These are phyloP conservation scores for Tetrapedia diversipes DNA, from an alignment of 2,888 invertebrate genomes.

Conservation along the genomic window DNA sequence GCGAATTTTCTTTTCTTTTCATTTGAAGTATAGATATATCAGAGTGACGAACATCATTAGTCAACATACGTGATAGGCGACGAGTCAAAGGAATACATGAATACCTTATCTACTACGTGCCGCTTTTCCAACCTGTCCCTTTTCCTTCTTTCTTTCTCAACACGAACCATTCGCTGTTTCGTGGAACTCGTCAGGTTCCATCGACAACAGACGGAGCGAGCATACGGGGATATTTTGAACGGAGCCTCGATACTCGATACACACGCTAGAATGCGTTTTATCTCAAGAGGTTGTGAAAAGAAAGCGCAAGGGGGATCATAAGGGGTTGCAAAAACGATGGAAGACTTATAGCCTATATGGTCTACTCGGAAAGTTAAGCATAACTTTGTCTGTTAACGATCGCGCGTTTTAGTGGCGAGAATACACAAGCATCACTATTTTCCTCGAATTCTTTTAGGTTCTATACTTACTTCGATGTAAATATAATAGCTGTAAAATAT, in stretches of 20 bases:
- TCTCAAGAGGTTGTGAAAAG: slow-evolving; percentile 31
- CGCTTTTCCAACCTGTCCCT: slow-evolving; percentile 53
- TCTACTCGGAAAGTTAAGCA: slow-evolving; percentile 34
- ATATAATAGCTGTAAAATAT: too few species aligned
- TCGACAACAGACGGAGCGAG: slow-evolving; percentile 28
- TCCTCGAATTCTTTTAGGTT: too few species aligned
- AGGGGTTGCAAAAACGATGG: slow-evolving; percentile 27
- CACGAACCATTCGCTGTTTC: slow-evolving; percentile 52
- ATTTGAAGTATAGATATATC: slow-evolving; percentile 26
- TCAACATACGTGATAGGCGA: slow-evolving; percentile 45
- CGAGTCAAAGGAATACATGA: slow-evolving; percentile 57
- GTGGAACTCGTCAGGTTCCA: slow-evolving; percentile 47
- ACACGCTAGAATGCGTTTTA: slow-evolving; percentile 15
- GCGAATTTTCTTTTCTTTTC: neutral
- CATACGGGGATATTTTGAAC: slow-evolving; percentile 27
- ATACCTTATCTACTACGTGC: slow-evolving; percentile 63
- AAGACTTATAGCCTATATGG: slow-evolving; percentile 18
- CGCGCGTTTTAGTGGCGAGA: neutral
- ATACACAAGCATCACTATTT: too few species aligned
- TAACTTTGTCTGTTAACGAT: slow-evolving; percentile 11
- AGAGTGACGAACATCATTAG: slow-evolving; percentile 48
- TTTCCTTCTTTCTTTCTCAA: slow-evolving; percentile 29
- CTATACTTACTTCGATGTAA: too few species aligned
- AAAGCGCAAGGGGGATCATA: slow-evolving; percentile 43
- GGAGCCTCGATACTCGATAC: slow-evolving; percentile 11